Evolutionary conservation across 2,113 vertebrate species (phyloP).

Genomic region (Rhombomys opimus): DNA sequence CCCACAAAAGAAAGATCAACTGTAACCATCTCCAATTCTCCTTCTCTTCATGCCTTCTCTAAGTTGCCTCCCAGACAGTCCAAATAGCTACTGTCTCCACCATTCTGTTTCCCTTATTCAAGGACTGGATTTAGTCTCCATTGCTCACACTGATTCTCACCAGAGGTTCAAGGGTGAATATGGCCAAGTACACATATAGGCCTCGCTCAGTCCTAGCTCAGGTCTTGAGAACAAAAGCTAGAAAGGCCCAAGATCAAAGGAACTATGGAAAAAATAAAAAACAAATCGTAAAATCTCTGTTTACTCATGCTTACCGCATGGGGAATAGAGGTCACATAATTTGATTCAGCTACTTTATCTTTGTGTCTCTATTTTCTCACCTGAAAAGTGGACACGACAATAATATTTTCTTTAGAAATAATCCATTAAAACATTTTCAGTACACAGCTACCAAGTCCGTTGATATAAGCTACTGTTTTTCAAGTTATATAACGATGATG

Average conservation of each 20-base stretch:
- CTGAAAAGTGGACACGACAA: background rate
- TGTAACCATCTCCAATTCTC: background rate
- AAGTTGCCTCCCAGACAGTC: background rate
- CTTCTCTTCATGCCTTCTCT: background rate
- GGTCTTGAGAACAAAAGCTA: background rate
- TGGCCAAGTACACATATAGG: background rate
- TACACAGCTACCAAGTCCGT: background rate
- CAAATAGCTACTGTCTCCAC: background rate
- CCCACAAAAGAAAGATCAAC: background rate
- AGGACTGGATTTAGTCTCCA: background rate
- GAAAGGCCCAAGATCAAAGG: background rate
- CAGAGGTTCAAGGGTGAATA: background rate
- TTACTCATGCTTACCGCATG: background rate
- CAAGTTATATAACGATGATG: background rate
- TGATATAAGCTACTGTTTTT: background rate
- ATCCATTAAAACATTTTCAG: slow-evolving; percentile 3
- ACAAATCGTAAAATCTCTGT: background rate
- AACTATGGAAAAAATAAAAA: background rate
- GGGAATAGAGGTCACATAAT: background rate
- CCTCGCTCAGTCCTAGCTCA: background rate
- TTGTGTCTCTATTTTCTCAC: background rate
- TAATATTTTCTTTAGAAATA: background rate
- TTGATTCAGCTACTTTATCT: background rate
- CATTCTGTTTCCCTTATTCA: background rate
- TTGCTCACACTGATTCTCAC: background rate